Evolutionary conservation across 2,888 invertebrate species (phyloP).

Genomic region (Leptinotarsa haldemani): DNA sequence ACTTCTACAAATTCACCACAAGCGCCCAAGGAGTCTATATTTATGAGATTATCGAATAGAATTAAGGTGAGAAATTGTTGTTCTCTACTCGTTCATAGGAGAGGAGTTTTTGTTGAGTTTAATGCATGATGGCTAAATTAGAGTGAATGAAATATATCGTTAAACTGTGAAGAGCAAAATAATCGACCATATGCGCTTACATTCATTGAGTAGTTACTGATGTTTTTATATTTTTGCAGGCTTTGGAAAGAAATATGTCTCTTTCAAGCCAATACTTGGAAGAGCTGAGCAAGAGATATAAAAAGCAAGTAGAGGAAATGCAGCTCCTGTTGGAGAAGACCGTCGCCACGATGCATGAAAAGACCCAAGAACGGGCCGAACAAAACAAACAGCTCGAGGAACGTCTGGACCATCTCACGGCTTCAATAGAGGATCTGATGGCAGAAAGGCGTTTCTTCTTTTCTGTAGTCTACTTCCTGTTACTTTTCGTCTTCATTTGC

Average conservation of each 20-base stretch:
- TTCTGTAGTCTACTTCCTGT: slow-evolving; percentile 70
- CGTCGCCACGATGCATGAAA: slow-evolving; percentile 78
- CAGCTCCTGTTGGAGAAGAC: slow-evolving; percentile 86
- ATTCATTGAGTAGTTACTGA: neutral
- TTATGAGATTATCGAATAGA: slow-evolving; percentile 93
- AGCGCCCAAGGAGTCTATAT: slow-evolving; percentile 92
- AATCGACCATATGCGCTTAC: no score
- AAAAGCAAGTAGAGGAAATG: slow-evolving; percentile 96
- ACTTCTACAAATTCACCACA: slow-evolving; percentile 56
- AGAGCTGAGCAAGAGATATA: slow-evolving; percentile 93
- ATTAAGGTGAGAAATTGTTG: slow-evolving; percentile 77
- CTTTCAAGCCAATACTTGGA: slow-evolving; percentile 96
- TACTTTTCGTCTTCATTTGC: slow-evolving; percentile 66
- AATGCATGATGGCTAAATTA: no score
- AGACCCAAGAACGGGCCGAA: slow-evolving; percentile 83
- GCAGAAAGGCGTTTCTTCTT: slow-evolving; percentile 76
- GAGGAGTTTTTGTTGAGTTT: neutral
- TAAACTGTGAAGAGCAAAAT: no score
- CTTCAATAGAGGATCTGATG: slow-evolving; percentile 71
- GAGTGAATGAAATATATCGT: no score
- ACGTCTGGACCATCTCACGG: slow-evolving; percentile 73
- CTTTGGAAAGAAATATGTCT: slow-evolving; percentile 96
- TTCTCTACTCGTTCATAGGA: neutral
- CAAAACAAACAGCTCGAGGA: slow-evolving; percentile 70
- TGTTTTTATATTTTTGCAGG: slow-evolving; percentile 65